Evolutionary conservation across 2,797 vertebrate species (phyloP).

Genomic region (Halcyon leucocephala): DNA sequence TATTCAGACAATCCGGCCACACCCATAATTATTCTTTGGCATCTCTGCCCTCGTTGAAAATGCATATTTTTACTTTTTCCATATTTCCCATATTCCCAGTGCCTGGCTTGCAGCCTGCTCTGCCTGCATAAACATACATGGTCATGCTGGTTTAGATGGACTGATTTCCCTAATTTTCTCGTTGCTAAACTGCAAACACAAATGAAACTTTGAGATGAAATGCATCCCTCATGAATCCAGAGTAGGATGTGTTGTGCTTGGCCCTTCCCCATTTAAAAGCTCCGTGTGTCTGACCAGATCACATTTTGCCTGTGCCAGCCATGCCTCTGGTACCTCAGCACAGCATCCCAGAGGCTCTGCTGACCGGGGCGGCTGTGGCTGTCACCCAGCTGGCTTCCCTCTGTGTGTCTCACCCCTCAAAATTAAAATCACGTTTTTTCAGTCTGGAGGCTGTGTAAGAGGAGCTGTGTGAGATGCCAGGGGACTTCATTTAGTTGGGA

Average conservation of each 20-base stretch:
- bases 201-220: background rate
- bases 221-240: background rate
- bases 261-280: background rate
- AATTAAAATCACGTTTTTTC: background rate
- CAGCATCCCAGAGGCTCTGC: background rate
- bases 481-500: background rate
- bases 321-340: background rate
- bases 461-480: background rate
- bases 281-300: background rate
- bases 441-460: background rate
- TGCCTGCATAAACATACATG: background rate
- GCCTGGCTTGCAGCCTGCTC: background rate
- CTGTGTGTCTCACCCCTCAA: background rate
- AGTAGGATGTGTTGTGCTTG: accelerated
- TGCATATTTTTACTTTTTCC: background rate
- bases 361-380: background rate
- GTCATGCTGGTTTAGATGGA: background rate
- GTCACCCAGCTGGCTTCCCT: background rate
- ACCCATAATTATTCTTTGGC: background rate
- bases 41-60: background rate
- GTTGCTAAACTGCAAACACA: background rate
- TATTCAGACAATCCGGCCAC: background rate
- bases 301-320: background rate
- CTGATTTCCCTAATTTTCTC: background rate
- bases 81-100: background rate